phyloP scores from a whole-genome alignment of 2,888 invertebrate species.

The Drosophila setosimentum region DNA sequence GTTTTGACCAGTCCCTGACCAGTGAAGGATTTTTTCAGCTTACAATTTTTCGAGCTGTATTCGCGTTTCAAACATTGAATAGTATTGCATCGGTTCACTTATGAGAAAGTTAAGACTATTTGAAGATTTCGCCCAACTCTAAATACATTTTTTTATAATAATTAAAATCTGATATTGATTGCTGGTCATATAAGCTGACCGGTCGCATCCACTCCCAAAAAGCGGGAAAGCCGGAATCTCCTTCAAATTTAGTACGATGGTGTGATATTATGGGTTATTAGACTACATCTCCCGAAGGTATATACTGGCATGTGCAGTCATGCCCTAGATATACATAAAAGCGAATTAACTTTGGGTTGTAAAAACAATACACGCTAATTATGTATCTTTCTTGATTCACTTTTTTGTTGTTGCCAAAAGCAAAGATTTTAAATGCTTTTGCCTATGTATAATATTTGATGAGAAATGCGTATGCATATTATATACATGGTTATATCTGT shows the following conservation, averaged over 20 bases:
- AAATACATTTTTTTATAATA: no score
- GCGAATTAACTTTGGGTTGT: neutral
- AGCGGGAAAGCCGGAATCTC: neutral
- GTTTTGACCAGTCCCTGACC: no score
- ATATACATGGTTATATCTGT: neutral
- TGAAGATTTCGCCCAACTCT: no score
- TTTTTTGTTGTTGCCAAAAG: neutral
- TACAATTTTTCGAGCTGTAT: no score
- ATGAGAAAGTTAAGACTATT: no score
- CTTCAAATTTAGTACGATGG: neutral
- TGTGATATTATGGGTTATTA: neutral
- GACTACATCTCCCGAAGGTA: neutral
- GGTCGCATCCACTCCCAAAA: neutral
- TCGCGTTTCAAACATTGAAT: no score
- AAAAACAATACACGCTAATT: neutral
- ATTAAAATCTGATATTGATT: no score
- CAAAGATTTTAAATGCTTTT: neutral
- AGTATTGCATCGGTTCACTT: no score
- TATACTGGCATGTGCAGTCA: no score
- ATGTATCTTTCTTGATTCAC: neutral
- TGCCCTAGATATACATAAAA: neutral
- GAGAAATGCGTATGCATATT: neutral
- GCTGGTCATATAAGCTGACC: no score
- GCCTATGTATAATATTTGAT: neutral
- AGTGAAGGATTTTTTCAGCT: no score